Conservation (phyloP, 2,797 vertebrate species). For the Ficedula albicollis region DNA sequence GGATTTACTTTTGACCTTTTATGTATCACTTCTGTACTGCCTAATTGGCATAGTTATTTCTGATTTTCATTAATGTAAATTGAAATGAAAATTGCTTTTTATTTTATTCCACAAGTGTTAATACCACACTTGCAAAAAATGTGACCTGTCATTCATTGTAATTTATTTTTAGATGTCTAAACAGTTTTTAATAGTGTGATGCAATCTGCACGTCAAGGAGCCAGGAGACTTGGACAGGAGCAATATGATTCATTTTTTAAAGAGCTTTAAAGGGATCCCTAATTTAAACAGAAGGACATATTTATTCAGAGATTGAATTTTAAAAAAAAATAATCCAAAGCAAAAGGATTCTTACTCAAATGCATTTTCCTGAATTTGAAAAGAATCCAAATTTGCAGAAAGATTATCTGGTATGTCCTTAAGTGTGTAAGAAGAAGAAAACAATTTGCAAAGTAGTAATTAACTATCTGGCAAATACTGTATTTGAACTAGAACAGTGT, state of each 20-base stretch:
- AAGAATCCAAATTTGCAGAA: conserved; percentile 40
- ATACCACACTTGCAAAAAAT: conserved; percentile 12
- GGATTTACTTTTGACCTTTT: conserved; percentile 26
- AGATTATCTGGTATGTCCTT: conserved; percentile 34
- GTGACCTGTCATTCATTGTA: conserved; percentile 33
- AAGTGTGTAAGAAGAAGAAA: conserved; percentile 27
- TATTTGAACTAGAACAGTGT: conserved; percentile 23
- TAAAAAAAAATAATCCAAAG: background rate
- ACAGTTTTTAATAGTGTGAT: conserved; percentile 46
- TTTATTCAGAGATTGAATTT: background rate
- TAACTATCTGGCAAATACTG: conserved; percentile 61
- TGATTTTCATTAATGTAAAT: conserved; percentile 5
- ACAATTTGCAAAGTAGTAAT: conserved; percentile 61
- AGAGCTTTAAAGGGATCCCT: conserved; percentile 31
- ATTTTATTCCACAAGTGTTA: conserved; percentile 1
- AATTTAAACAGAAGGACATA: conserved; percentile 35
- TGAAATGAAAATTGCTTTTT: background rate
- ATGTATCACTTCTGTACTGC: background rate
- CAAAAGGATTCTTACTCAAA: conserved; percentile 17
- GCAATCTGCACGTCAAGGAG: conserved; percentile 44
- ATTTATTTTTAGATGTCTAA: conserved; percentile 40
- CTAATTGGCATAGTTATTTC: conserved; percentile 26
- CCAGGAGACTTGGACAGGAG: conserved; percentile 37
- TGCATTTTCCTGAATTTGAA: conserved; percentile 34
- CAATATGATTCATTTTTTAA: conserved; percentile 40